These are phyloP conservation scores for Apoda limacodes DNA, from an alignment of 2,888 invertebrate genomes.

Conservation along the genomic window DNA sequence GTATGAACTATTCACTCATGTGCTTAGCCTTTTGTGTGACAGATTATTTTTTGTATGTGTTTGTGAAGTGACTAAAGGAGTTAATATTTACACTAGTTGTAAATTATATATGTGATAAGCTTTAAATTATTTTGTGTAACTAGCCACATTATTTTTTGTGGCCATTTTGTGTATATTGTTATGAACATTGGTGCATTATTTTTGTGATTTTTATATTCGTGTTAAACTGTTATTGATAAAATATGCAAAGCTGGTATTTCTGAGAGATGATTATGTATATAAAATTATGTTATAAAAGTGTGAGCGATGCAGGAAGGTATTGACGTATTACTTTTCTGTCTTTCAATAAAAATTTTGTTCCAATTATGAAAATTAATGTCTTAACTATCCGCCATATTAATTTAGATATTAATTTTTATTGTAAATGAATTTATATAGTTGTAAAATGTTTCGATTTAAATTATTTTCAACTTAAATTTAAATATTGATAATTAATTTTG, in stretches of 20 bases:
- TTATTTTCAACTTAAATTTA: conserved; percentile 23
- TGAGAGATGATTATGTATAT: no score
- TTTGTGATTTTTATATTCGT: no score
- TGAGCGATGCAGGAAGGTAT: no score
- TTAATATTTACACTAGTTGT: conserved; percentile 40
- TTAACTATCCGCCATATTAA: conserved; percentile 42
- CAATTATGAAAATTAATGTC: no score
- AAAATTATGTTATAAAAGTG: no score
- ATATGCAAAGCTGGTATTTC: no score
- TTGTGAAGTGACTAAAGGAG: not conserved
- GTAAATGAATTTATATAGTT: conserved; percentile 25
- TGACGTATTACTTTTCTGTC: no score
- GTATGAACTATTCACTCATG: no score
- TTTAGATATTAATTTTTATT: no score
- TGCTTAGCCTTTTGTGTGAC: no score
- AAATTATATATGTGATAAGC: conserved; percentile 56
- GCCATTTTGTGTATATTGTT: conserved; percentile 41
- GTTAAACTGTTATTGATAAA: no score
- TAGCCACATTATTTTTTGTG: conserved; percentile 27
- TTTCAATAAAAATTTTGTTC: no score
- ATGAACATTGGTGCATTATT: conserved; percentile 51
- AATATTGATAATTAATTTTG: conserved; percentile 17
- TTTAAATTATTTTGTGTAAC: conserved; percentile 63
- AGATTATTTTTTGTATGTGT: not conserved
- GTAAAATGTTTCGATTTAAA: conserved; percentile 25